These are phyloP conservation scores for Bicyclus anynana DNA, from an alignment of 1,140 invertebrate genomes.

Conservation along the genomic window DNA sequence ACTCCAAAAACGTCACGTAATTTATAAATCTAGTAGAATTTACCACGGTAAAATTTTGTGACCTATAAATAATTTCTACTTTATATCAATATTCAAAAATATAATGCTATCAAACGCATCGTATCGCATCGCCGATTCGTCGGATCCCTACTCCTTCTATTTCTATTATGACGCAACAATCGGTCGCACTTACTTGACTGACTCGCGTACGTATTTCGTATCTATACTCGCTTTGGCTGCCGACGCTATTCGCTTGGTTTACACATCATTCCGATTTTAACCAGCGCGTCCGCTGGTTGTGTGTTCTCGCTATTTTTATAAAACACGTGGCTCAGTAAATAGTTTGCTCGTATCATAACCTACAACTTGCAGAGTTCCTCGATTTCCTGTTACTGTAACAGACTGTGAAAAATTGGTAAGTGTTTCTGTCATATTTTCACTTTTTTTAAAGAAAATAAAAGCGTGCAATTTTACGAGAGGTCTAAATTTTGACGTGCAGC, in stretches of 20 bases:
- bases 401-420: not conserved
- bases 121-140: not conserved
- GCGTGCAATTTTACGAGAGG: not conserved
- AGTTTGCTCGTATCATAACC: constrained; percentile 39
- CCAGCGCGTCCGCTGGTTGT: constrained; percentile 35
- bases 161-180: constrained; percentile 27
- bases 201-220: constrained; percentile 26
- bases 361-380: constrained; percentile 25
- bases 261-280: constrained; percentile 55
- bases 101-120: no score
- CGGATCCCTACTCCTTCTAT: constrained; percentile 13
- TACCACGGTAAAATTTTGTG: no score
- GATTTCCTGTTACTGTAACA: constrained; percentile 3
- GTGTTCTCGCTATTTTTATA: constrained; percentile 39
- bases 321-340: constrained; percentile 54
- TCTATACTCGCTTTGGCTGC: constrained; percentile 19
- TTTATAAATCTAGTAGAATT: no score
- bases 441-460: not conserved
- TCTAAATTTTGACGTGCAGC: not conserved
- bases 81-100: no score
- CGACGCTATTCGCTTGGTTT: constrained; percentile 42
- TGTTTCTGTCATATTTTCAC: constrained; percentile 4
- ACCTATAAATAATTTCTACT: no score
- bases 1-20: no score
- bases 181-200: constrained; percentile 24